These are phyloP conservation scores for Pachliopta kotzebuea DNA, from an alignment of 2,888 invertebrate genomes.

Conservation along the genomic window DNA sequence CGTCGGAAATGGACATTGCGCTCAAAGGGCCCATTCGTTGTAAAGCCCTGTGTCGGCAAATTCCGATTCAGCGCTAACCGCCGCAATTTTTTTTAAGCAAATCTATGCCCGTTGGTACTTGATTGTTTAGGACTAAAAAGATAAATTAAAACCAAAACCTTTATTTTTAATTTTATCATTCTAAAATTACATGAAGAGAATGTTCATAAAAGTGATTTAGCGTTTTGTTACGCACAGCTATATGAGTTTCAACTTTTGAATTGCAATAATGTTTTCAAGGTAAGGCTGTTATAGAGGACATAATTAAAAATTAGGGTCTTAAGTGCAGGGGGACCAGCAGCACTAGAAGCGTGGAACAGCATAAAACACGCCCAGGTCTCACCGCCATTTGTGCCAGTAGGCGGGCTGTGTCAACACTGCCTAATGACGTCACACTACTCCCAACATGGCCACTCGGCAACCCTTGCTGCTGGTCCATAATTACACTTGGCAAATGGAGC, in stretches of 20 bases:
- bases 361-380: conserved; percentile 57
- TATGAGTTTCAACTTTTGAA: neutral
- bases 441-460: conserved; percentile 66
- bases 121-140: conserved; percentile 15
- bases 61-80: conserved; percentile 50
- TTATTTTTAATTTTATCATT: neutral
- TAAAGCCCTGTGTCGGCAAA: conserved; percentile 62
- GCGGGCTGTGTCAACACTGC: conserved; percentile 71
- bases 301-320: conserved; percentile 13
- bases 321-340: conserved; percentile 11
- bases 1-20: conserved; percentile 73
- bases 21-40: conserved; percentile 57
- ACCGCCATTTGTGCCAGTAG: conserved; percentile 62
- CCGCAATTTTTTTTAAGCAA: conserved; percentile 37
- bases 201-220: no score
- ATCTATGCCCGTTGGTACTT: conserved; percentile 18
- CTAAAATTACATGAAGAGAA: no score
- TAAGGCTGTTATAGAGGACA: conserved; percentile 2
- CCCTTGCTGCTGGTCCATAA: conserved; percentile 62
- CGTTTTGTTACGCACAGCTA: neutral
- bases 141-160: neutral
- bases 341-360: conserved; percentile 34
- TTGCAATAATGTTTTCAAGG: neutral
- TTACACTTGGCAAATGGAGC: conserved; percentile 49
- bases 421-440: conserved; percentile 74